A percentile compares a stretch with the other conserved stretches of the same genome.
Evolutionary conservation across 2,797 vertebrate genomes (phyloP).

Genomic region (Pangasius sanitwongsei): DNA sequence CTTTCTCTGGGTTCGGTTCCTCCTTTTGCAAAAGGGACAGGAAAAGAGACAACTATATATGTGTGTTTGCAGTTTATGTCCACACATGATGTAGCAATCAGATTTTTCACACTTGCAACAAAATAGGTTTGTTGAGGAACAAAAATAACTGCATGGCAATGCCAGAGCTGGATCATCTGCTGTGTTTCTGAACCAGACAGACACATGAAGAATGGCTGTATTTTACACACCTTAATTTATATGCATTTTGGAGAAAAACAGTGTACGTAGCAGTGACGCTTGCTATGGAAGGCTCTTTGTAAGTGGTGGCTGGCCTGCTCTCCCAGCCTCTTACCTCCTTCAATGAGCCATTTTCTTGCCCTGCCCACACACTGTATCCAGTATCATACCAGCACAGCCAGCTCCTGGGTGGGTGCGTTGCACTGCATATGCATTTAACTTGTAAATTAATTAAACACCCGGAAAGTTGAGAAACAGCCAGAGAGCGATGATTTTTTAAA

Average conservation of each 20-base stretch:
- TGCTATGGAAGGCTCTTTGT: slow-evolving; percentile 77
- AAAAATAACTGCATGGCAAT: slow-evolving; percentile 70
- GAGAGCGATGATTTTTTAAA: slow-evolving; percentile 58
- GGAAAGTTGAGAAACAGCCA: slow-evolving; percentile 76
- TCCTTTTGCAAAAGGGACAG: neutral
- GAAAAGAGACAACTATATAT: slow-evolving; percentile 33
- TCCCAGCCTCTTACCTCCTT: slow-evolving; percentile 65
- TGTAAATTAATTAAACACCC: slow-evolving; percentile 76
- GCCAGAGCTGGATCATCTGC: slow-evolving; percentile 66
- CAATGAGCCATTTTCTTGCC: slow-evolving; percentile 69
- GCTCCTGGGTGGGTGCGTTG: slow-evolving; percentile 72
- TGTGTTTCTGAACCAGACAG: slow-evolving; percentile 64
- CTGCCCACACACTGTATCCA: slow-evolving; percentile 67
- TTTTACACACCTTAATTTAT: slow-evolving; percentile 76
- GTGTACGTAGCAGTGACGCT: slow-evolving; percentile 77
- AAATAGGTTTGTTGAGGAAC: slow-evolving; percentile 64
- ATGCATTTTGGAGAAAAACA: slow-evolving; percentile 77
- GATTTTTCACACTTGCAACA: slow-evolving; percentile 74
- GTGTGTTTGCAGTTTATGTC: slow-evolving; percentile 61
- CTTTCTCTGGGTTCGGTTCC: slow-evolving; percentile 1
- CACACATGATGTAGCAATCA: slow-evolving; percentile 62
- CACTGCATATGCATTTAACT: slow-evolving; percentile 73
- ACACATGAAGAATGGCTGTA: slow-evolving; percentile 66
- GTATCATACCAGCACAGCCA: slow-evolving; percentile 64
- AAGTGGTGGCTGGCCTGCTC: slow-evolving; percentile 70